Evolutionary conservation across 2,797 vertebrate genomes (phyloP).

Genomic region (Tadarida brasiliensis): DNA sequence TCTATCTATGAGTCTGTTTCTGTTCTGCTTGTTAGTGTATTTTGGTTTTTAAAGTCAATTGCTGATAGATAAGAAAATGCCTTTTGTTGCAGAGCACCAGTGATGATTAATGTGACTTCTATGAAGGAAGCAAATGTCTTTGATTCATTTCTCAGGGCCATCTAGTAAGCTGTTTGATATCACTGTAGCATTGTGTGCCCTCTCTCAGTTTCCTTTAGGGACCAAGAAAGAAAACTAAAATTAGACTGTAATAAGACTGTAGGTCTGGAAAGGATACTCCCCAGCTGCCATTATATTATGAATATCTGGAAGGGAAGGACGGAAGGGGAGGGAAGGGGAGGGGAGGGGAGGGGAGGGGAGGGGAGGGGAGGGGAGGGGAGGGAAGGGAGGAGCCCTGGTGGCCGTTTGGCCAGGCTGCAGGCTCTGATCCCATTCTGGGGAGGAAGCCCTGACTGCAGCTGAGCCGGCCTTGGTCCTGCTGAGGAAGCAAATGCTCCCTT

Average conservation of each 20-base stretch:
- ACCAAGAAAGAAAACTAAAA: conserved; percentile 57
- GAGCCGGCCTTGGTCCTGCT: background rate
- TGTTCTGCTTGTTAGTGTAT: background rate
- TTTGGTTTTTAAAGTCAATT: background rate
- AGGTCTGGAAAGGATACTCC: background rate
- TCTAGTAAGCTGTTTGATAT: background rate
- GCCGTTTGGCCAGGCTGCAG: background rate
- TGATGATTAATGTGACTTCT: background rate
- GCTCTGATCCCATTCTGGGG: background rate
- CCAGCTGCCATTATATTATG: background rate
- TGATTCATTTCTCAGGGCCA: conserved; percentile 16
- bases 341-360: background rate
- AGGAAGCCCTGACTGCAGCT: background rate
- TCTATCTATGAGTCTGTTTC: background rate
- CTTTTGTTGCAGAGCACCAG: background rate
- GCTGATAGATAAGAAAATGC: background rate
- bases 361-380: fast-evolving
- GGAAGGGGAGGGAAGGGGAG: fast-evolving
- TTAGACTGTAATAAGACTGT: background rate
- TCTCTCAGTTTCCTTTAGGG: conserved; percentile 39
- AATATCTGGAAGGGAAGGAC: too few species aligned
- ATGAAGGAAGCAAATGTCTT: background rate
- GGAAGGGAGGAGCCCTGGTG: background rate
- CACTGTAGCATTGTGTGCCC: background rate
- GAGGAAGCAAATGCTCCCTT: background rate